These are phyloP conservation scores for Tragelaphus eurycerus DNA, from an alignment of 2,797 vertebrate genomes.

Conservation along the genomic window DNA sequence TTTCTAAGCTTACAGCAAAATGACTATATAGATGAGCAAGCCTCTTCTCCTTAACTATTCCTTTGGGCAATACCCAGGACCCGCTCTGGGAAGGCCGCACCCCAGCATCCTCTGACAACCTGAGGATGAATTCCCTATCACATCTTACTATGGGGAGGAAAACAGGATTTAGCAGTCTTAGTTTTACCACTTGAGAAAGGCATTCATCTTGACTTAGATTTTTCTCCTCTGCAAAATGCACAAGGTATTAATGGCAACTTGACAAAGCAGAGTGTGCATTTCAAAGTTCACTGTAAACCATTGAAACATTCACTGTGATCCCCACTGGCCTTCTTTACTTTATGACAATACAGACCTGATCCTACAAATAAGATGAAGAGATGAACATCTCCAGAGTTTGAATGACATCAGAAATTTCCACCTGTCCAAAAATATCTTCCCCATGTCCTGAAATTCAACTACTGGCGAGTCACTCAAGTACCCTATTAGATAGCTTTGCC, in stretches of 20 bases:
- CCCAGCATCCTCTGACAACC: background rate
- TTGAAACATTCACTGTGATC: background rate
- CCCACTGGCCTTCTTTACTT: background rate
- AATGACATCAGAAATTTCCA: background rate
- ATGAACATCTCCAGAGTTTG: background rate
- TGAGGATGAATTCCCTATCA: background rate
- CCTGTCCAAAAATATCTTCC: background rate
- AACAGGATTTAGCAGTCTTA: background rate
- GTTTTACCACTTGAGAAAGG: background rate
- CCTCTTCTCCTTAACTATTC: background rate
- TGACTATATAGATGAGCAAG: background rate
- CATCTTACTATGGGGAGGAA: background rate
- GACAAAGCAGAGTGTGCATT: background rate
- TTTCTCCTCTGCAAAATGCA: background rate
- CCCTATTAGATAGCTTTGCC: background rate
- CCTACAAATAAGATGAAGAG: background rate
- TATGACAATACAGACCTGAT: background rate
- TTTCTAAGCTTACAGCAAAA: background rate
- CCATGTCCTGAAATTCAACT: background rate
- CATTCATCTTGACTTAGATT: background rate
- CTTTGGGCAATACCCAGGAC: background rate
- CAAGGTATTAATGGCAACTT: background rate
- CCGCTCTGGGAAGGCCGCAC: background rate
- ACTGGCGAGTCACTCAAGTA: background rate
- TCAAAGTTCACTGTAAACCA: background rate